These are phyloP conservation scores for Cosmia trapezina DNA, from an alignment of 2,888 invertebrate genomes.

Conservation along the genomic window DNA sequence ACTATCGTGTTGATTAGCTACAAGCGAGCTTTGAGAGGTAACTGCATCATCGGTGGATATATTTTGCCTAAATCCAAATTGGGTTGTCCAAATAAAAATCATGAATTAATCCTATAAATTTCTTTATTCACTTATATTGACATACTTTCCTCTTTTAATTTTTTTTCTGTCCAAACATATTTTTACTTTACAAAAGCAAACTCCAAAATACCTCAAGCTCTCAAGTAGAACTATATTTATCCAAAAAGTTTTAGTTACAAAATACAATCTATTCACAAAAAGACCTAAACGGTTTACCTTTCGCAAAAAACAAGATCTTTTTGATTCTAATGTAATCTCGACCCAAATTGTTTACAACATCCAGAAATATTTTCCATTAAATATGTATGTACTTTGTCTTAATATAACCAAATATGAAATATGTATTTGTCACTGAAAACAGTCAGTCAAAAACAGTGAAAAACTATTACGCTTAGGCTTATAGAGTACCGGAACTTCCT, in stretches of 20 bases:
- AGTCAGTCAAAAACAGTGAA: no score
- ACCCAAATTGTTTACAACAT: slow-evolving; percentile 9
- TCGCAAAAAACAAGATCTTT: neutral
- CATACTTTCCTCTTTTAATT: neutral
- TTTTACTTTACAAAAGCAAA: slow-evolving; percentile 15
- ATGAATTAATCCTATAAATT: neutral
- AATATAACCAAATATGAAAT: neutral
- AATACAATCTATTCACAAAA: slow-evolving; percentile 13
- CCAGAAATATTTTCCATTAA: neutral
- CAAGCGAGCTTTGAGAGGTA: no score
- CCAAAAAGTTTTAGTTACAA: slow-evolving; percentile 7
- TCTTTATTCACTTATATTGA: slow-evolving; percentile 29
- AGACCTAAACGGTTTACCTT: neutral
- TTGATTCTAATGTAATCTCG: neutral
- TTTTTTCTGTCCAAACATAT: neutral
- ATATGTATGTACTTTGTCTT: neutral
- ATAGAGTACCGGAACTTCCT: no score
- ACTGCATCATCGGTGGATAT: no score
- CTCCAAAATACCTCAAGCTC: slow-evolving; percentile 3
- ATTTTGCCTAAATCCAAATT: no score
- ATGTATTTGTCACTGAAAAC: neutral
- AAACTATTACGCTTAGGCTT: no score
- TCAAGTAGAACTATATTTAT: slow-evolving; percentile 6
- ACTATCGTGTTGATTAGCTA: no score
- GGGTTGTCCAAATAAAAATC: slow-evolving; percentile 14